phyloP scores from a whole-genome alignment of 1,140 invertebrate genomes.

The Lasioglossum albipes region DNA sequence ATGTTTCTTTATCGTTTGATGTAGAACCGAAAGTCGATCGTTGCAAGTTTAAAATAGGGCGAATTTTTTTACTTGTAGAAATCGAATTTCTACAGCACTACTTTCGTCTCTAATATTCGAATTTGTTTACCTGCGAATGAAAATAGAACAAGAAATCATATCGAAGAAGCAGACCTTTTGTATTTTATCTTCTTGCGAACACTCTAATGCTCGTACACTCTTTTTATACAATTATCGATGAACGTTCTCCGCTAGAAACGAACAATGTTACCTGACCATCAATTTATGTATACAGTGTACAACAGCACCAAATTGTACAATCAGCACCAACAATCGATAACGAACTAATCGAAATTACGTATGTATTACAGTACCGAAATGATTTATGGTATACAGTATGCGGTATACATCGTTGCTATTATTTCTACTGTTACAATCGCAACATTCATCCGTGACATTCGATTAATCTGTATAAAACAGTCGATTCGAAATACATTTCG shows the following conservation, averaged over 20 bases:
- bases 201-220: slow-evolving; percentile 23
- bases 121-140: neutral
- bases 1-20: too few species aligned
- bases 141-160: neutral
- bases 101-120: neutral
- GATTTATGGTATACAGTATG: too few species aligned
- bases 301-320: slow-evolving; percentile 54
- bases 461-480: too few species aligned
- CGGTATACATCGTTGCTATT: too few species aligned
- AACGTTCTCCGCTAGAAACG: slow-evolving; percentile 34
- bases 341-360: slow-evolving; percentile 13
- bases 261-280: slow-evolving; percentile 14
- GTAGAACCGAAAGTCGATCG: too few species aligned
- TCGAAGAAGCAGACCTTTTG: neutral
- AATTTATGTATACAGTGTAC: slow-evolving; percentile 30
- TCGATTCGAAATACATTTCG: too few species aligned
- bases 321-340: slow-evolving; percentile 54
- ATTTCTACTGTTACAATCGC: too few species aligned
- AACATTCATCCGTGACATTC: too few species aligned
- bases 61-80: too few species aligned
- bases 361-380: neutral
- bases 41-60: too few species aligned
- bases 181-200: neutral
- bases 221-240: slow-evolving; percentile 22
- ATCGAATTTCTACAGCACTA: too few species aligned